phyloP scores from a whole-genome alignment of 2,113 vertebrate species.

The Misgurnus anguillicaudatus region DNA sequence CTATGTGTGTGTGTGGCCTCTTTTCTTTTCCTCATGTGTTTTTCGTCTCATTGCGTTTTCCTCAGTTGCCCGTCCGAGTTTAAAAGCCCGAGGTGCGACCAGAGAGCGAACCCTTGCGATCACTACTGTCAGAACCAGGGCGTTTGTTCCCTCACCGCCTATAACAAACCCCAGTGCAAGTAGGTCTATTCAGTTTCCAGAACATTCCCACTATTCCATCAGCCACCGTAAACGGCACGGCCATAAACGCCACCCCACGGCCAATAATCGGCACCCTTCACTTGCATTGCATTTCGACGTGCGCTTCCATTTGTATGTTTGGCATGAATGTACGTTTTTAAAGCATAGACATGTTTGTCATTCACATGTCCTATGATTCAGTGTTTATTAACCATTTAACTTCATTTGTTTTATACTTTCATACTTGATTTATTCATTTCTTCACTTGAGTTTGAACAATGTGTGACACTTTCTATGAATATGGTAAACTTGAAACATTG shows the following conservation, averaged over 20 bases:
- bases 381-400: not conserved
- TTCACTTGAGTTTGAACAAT: too few relatives aligned
- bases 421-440: too few relatives aligned
- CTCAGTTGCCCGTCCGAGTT: slow-evolving; percentile 90
- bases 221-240: not conserved
- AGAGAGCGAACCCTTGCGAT: slow-evolving; percentile 91
- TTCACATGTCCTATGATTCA: not conserved
- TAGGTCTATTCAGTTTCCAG: slow-evolving; percentile 73
- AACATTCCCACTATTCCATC: slow-evolving; percentile 24
- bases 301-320: not conserved
- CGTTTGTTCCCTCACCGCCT: slow-evolving; percentile 89
- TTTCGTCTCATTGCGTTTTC: slow-evolving; percentile 84
- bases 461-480: too few relatives aligned
- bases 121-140: slow-evolving; percentile 95
- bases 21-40: slow-evolving; percentile 28
- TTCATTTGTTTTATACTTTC: too few relatives aligned
- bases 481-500: too few relatives aligned
- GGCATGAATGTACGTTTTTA: not conserved
- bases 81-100: slow-evolving; percentile 92
- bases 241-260: not conserved
- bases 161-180: slow-evolving; percentile 93
- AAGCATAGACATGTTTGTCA: not conserved
- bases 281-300: slow-evolving; percentile 1
- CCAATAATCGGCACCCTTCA: slow-evolving; percentile 1
- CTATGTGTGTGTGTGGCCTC: slow-evolving; percentile 21